phyloP scores from a whole-genome alignment of 2,797 vertebrate species.

The Pagetopsis macropterus region DNA sequence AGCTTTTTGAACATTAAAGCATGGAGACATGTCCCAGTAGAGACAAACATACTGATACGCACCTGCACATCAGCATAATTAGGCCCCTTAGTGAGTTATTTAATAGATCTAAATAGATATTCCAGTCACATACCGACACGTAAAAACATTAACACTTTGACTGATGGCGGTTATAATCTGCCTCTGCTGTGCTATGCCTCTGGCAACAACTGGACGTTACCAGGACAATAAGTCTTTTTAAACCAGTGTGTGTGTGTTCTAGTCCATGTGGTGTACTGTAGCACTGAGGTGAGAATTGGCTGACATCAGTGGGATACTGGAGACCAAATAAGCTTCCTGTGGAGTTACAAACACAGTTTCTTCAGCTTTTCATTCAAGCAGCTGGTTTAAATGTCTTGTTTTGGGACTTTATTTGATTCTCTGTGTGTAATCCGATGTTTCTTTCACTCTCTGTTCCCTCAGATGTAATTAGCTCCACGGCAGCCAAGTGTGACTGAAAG shows the following conservation, averaged over 20 bases:
- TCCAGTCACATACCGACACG: slow-evolving; percentile 8
- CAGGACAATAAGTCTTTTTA: not conserved
- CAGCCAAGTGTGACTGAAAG: slow-evolving; percentile 20
- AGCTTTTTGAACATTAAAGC: too few relatives aligned
- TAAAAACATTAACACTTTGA: slow-evolving; percentile 10
- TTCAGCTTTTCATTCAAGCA: slow-evolving; percentile 2
- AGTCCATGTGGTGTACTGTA: not conserved
- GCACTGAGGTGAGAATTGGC: not conserved
- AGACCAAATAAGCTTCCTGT: slow-evolving; percentile 21
- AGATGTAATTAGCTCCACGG: slow-evolving; percentile 14
- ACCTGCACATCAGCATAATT: too few relatives aligned
- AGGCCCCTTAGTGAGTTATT: slow-evolving; percentile 17
- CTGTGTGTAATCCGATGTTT: slow-evolving; percentile 21
- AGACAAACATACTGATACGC: too few relatives aligned
- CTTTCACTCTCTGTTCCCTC: slow-evolving; percentile 4
- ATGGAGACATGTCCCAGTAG: too few relatives aligned
- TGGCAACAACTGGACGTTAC: not conserved
- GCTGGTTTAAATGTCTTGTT: slow-evolving; percentile 22
- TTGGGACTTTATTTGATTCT: slow-evolving; percentile 25
- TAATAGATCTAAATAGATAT: slow-evolving; percentile 14
- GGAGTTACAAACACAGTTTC: slow-evolving; percentile 12
- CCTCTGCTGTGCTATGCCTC: not conserved
- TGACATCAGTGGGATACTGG: not conserved
- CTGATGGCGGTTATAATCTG: not conserved
- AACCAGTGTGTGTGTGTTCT: not conserved